These are phyloP conservation scores for Halotydeus destructor DNA, from an alignment of 1,140 invertebrate genomes.

Conservation along the genomic window DNA sequence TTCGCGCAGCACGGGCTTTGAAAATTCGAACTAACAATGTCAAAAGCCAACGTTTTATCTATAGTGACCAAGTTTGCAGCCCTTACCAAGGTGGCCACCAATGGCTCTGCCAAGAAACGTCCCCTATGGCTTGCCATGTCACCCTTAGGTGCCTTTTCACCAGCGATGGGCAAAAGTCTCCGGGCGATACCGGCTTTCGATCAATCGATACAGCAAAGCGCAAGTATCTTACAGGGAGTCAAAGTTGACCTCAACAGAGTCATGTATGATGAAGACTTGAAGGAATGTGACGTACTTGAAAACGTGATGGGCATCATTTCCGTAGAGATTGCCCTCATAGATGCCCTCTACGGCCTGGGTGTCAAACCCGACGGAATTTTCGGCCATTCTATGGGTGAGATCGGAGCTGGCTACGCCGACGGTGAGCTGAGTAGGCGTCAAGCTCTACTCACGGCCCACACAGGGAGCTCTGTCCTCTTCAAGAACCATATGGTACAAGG, in stretches of 20 bases:
- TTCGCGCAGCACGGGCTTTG: too few species aligned
- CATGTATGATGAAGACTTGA: constrained; percentile 50
- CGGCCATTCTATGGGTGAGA: constrained; percentile 32
- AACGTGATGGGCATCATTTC: constrained; percentile 62
- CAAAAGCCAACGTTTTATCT: too few species aligned
- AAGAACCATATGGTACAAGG: constrained; percentile 7
- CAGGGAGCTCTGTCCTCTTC: too few species aligned
- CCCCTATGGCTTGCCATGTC: too few species aligned
- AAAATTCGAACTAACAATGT: too few species aligned
- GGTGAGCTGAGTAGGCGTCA: constrained; percentile 31
- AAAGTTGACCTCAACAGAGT: constrained; percentile 57
- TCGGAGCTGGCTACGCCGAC: constrained; percentile 35
- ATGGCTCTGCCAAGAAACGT: too few species aligned
- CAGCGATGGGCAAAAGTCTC: constrained; percentile 67
- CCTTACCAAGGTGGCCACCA: too few species aligned
- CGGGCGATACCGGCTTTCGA: constrained; percentile 56
- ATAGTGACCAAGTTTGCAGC: too few species aligned
- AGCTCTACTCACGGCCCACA: constrained; percentile 32
- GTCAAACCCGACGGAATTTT: constrained; percentile 32
- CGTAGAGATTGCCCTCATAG: constrained; percentile 34
- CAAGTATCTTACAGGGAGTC: constrained; percentile 46
- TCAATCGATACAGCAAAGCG: constrained; percentile 46
- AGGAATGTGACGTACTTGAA: constrained; percentile 53
- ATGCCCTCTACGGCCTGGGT: constrained; percentile 25
- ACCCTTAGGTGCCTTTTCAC: too few species aligned